Evolutionary conservation across 2,797 vertebrate species (phyloP).

Genomic region (Microhierax caerulescens): DNA sequence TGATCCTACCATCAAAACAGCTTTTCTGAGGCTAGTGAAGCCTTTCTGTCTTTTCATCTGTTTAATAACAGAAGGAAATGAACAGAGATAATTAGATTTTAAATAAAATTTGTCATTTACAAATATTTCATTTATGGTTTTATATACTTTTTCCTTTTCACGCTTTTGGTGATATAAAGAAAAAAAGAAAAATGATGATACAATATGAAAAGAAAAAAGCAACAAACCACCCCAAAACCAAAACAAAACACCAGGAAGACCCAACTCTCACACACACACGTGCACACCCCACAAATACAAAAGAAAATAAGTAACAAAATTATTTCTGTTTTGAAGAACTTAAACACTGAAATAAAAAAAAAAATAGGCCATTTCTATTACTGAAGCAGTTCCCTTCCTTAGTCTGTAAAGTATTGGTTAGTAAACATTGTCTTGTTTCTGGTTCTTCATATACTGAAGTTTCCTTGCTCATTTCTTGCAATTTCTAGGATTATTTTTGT

Average conservation of each 20-base stretch:
- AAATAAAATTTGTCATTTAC: conserved; percentile 8
- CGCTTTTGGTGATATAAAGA: background rate
- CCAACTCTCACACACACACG: too few species aligned
- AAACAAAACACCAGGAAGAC: background rate
- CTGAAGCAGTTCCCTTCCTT: background rate
- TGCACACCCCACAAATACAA: background rate
- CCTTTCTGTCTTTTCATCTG: conserved; percentile 23
- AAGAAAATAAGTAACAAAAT: background rate
- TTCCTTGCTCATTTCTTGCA: background rate
- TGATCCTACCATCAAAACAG: conserved; percentile 38
- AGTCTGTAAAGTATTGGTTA: background rate
- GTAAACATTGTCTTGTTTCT: background rate
- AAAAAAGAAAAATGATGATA: background rate
- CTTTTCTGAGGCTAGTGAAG: conserved; percentile 2
- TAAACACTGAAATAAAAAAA: background rate
- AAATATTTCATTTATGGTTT: background rate
- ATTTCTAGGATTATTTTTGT: background rate
- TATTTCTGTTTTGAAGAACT: background rate
- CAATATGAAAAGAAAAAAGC: background rate
- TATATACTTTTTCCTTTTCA: background rate
- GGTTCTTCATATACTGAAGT: background rate
- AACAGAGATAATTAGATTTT: conserved; percentile 28
- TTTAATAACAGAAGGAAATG: conserved; percentile 29
- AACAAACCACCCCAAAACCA: background rate
- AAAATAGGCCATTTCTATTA: background rate